phyloP scores from a whole-genome alignment of 2,113 vertebrate species.

The Saguinus midas region DNA sequence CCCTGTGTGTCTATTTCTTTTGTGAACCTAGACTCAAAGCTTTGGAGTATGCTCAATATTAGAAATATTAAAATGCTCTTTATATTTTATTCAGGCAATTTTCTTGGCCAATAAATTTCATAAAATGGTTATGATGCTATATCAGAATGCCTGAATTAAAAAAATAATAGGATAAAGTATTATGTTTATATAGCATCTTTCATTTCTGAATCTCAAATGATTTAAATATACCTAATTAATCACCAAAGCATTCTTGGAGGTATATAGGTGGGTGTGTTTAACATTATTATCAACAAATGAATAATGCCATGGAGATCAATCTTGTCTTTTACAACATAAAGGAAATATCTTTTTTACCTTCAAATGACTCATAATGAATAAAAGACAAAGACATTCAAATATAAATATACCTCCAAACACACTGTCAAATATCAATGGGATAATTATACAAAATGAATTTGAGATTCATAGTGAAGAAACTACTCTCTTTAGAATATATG shows the following conservation, averaged over 20 bases:
- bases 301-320: conserved; percentile 53
- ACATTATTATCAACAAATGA: conserved; percentile 61
- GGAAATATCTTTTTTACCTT: not conserved
- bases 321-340: conserved; percentile 52
- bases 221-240: conserved; percentile 62
- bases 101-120: conserved; percentile 48
- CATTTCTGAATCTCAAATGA: conserved; percentile 44
- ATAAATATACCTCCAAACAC: conserved; percentile 49
- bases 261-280: conserved; percentile 25
- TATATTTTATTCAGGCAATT: conserved; percentile 38
- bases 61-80: conserved; percentile 28
- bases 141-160: not conserved
- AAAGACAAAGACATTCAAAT: conserved; percentile 58
- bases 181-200: conserved; percentile 42
- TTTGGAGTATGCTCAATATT: not conserved
- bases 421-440: conserved; percentile 55
- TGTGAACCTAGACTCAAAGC: not conserved
- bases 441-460: conserved; percentile 71
- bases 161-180: not conserved
- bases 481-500: conserved; percentile 61
- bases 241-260: conserved; percentile 30
- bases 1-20: not conserved
- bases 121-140: conserved; percentile 12
- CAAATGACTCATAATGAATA: conserved; percentile 47
- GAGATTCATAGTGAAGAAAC: conserved; percentile 52